These are phyloP conservation scores for Hippolais icterina DNA, from an alignment of 2,113 vertebrate species.

Conservation along the genomic window DNA sequence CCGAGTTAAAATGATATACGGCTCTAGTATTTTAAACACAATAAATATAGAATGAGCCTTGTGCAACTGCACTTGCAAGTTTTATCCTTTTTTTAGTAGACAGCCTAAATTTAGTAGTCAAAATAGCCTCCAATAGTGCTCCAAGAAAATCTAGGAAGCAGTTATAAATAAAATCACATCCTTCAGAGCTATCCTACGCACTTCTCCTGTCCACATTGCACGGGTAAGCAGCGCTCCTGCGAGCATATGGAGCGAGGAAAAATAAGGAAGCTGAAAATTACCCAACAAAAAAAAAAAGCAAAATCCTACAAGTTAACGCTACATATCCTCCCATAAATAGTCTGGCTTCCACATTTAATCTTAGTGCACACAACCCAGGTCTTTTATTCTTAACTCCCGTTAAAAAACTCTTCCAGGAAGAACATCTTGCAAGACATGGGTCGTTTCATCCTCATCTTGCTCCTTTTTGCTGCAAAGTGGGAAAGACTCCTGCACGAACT, in stretches of 20 bases:
- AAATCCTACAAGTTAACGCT: conserved; percentile 1
- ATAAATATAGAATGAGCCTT: conserved; percentile 40
- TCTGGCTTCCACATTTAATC: conserved; percentile 7
- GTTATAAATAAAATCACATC: conserved; percentile 49
- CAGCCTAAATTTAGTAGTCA: conserved; percentile 1
- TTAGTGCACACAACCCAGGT: not conserved
- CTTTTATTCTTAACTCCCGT: not conserved
- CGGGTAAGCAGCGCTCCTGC: not conserved
- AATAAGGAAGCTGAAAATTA: conserved; percentile 28
- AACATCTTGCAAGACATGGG: not conserved
- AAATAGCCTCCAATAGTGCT: not conserved
- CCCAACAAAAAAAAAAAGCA: not conserved
- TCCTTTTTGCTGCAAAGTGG: conserved; percentile 74
- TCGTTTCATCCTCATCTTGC: conserved; percentile 42
- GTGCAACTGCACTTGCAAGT: not conserved
- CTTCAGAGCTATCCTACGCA: not conserved
- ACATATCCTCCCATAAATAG: conserved; percentile 27
- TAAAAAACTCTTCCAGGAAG: not conserved
- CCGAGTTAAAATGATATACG: not conserved
- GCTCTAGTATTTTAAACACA: conserved; percentile 8
- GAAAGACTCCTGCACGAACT: conserved; percentile 89
- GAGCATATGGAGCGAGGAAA: not conserved
- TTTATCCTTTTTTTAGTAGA: not conserved
- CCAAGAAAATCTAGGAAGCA: conserved; percentile 3
- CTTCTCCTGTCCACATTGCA: conserved; percentile 1